Evolutionary conservation across 2,888 invertebrate species (phyloP).

Genomic region (Nudaria mundana): DNA sequence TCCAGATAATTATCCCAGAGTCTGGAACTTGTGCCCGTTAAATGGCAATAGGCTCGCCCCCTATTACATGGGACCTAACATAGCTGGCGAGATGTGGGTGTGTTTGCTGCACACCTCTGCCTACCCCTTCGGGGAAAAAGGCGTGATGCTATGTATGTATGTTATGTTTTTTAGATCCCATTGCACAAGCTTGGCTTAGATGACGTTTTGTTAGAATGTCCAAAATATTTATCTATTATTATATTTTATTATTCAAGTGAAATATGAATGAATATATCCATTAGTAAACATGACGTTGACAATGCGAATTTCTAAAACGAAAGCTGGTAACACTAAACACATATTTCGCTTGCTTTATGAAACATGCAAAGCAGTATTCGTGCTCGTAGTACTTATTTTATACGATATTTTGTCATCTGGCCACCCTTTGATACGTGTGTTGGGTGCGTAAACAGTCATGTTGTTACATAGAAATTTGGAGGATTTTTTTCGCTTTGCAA

Average conservation of each 20-base stretch:
- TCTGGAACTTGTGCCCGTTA: too few relatives aligned
- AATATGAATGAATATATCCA: too few relatives aligned
- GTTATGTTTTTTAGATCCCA: too few relatives aligned
- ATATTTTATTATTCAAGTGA: too few relatives aligned
- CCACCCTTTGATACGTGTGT: conserved; percentile 55
- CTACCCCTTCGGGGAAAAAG: too few relatives aligned
- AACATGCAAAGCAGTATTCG: conserved; percentile 54
- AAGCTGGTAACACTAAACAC: conserved; percentile 48
- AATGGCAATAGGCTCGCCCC: too few relatives aligned
- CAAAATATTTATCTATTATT: neutral
- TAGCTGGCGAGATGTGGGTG: too few relatives aligned
- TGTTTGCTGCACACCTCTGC: too few relatives aligned
- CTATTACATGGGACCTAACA: too few relatives aligned
- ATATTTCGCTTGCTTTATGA: conserved; percentile 57
- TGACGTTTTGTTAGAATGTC: neutral
- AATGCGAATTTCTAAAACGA: conserved; percentile 29
- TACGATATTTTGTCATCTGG: conserved; percentile 67
- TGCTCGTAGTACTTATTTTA: conserved; percentile 63
- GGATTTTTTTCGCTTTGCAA: conserved; percentile 28
- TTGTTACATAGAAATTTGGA: conserved; percentile 31
- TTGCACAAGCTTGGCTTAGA: too few relatives aligned
- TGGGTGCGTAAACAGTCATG: conserved; percentile 47
- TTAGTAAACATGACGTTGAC: conserved; percentile 3
- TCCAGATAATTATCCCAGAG: too few relatives aligned
- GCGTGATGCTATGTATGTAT: too few relatives aligned